Percentiles rank a stretch among this genome's conserved stretches.
phyloP scores from a whole-genome alignment of 2,888 invertebrate species.

The Acrobasis suavella region DNA sequence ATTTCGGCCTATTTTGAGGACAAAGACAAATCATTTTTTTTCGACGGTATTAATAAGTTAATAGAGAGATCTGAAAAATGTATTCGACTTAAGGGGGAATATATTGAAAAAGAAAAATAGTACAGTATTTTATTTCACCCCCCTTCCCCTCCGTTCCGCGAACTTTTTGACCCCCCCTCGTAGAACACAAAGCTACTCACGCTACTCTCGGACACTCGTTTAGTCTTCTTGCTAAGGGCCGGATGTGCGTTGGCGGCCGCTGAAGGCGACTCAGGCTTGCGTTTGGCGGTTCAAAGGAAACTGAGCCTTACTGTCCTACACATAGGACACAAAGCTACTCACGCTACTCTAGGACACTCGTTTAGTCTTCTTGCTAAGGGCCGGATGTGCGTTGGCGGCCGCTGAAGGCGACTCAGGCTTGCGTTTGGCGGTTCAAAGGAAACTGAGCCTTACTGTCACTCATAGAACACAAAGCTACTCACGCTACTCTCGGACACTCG shows the following conservation, averaged over 20 bases:
- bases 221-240: conserved; percentile 59
- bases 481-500: conserved; percentile 72
- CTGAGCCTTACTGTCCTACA: too few relatives aligned
- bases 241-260: conserved; percentile 38
- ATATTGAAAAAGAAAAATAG: too few relatives aligned
- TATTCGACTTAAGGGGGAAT: too few relatives aligned
- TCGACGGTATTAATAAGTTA: too few relatives aligned
- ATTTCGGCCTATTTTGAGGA: too few relatives aligned
- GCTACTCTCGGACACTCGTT: conserved; percentile 70
- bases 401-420: conserved; percentile 48
- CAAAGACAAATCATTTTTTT: too few relatives aligned
- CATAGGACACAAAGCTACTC: conserved; percentile 37
- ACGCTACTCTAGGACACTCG: conserved; percentile 72
- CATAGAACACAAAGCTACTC: conserved; percentile 37
- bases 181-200: too few relatives aligned
- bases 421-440: conserved; percentile 43
- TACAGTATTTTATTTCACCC: too few relatives aligned
- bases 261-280: conserved; percentile 57
- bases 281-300: conserved; percentile 37
- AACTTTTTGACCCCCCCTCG: too few relatives aligned
- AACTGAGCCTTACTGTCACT: too few relatives aligned
- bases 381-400: conserved; percentile 37
- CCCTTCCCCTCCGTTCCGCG: too few relatives aligned
- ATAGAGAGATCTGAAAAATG: too few relatives aligned
- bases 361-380: conserved; percentile 61